Evolutionary conservation across 2,797 vertebrate species (phyloP).

Genomic region (Halcyon chelicuti): DNA sequence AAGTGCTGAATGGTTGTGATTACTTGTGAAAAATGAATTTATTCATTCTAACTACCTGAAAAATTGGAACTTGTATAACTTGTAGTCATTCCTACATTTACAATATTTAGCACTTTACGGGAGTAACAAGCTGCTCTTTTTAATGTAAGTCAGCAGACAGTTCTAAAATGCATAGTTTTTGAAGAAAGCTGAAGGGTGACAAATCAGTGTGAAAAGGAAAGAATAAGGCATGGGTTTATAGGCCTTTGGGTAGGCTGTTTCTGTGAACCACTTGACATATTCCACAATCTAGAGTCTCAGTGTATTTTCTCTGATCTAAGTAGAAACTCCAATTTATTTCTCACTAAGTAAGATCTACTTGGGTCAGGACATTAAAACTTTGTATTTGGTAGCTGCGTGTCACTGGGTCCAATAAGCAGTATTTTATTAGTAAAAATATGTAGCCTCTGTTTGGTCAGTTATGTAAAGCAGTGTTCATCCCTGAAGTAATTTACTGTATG

Average conservation of each 20-base stretch:
- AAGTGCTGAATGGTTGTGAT: slow-evolving; percentile 31
- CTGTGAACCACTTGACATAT: neutral
- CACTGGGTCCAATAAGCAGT: neutral
- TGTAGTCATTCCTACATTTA: neutral
- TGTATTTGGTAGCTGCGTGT: neutral
- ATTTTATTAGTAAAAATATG: neutral
- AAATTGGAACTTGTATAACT: neutral
- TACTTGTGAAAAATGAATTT: slow-evolving; percentile 27
- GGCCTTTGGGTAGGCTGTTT: neutral
- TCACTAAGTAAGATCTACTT: neutral
- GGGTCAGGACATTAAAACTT: neutral
- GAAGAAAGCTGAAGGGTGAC: neutral
- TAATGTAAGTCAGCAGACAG: neutral
- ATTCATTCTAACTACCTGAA: neutral
- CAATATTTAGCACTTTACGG: neutral
- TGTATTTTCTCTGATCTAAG: neutral
- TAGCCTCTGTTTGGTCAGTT: neutral
- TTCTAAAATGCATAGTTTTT: neutral
- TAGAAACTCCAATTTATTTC: neutral
- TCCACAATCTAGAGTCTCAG: neutral
- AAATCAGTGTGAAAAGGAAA: neutral
- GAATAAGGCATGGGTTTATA: neutral
- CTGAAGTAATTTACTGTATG: neutral
- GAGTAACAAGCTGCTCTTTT: slow-evolving; percentile 8
- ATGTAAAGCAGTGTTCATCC: neutral